Conservation (phyloP, 1,140 invertebrate species). For the Lethocerus indicus region DNA sequence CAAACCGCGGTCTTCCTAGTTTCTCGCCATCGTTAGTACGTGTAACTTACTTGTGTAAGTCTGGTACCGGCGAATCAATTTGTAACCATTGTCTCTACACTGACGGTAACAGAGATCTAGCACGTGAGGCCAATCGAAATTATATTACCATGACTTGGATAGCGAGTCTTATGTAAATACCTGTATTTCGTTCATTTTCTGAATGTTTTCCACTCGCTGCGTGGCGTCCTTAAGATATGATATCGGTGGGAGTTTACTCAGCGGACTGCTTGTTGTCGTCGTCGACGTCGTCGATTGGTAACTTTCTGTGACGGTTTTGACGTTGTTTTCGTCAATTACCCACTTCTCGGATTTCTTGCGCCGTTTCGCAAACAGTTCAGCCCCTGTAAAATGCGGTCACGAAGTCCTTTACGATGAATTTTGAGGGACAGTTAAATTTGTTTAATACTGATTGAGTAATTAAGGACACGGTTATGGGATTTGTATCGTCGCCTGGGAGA, state of each 20-base stretch:
- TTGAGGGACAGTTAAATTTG: no score
- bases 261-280: constrained; percentile 20
- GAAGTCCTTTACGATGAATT: no score
- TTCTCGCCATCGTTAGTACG: no score
- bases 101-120: no score
- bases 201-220: constrained; percentile 28
- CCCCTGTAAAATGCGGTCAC: constrained; percentile 46
- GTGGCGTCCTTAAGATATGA: constrained; percentile 27
- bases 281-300: no score
- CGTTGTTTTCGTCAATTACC: constrained; percentile 59
- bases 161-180: constrained; percentile 19
- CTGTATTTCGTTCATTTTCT: constrained; percentile 35
- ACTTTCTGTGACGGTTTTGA: constrained; percentile 20
- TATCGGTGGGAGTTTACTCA: constrained; percentile 21
- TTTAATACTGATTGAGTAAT: no score
- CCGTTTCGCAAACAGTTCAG: constrained; percentile 72
- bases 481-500: no score
- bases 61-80: no score
- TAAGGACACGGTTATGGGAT: no score
- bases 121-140: not conserved
- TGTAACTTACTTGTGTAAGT: no score
- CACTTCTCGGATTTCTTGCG: constrained; percentile 73
- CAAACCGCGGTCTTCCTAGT: no score
- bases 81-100: no score
- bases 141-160: not conserved